Percentiles rank a stretch among this genome's conserved stretches.
Conservation (phyloP, 2,113 vertebrate genomes). For the Gopherus flavomarginatus region DNA sequence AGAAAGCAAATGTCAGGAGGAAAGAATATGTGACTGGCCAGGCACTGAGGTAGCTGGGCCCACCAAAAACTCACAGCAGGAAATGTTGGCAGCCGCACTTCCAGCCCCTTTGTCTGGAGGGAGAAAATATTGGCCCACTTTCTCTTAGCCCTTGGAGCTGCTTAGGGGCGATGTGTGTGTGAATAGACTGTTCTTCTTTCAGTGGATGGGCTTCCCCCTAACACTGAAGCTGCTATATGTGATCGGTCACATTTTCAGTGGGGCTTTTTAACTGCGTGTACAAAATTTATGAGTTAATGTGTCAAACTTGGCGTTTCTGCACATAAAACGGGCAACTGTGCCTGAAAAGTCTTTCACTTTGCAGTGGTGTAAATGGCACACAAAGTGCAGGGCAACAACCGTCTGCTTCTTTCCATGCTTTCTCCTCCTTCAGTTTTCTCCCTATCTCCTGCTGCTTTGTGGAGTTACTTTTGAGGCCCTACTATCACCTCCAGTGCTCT, state of each 20-base stretch:
- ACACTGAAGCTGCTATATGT: neutral
- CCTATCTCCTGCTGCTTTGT: neutral
- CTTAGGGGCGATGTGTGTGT: neutral
- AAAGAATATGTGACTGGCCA: neutral
- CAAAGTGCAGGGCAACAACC: neutral
- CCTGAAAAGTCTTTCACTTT: neutral
- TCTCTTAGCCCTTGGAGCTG: neutral
- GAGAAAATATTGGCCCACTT: neutral
- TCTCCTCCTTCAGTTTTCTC: neutral
- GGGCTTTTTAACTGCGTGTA: neutral
- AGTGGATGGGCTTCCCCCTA: neutral
- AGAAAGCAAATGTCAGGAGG: neutral
- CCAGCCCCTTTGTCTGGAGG: neutral
- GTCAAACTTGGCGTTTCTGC: neutral
- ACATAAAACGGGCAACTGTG: fast-evolving
- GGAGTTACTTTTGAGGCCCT: neutral
- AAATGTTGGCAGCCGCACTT: too few species aligned
- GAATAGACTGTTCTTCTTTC: neutral
- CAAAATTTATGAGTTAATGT: neutral
- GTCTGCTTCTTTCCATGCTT: neutral
- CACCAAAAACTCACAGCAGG: neutral
- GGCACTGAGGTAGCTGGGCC: neutral
- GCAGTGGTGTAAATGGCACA: neutral
- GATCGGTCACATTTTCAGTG: neutral
- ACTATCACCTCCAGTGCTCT: neutral